Conservation (phyloP, 2,888 invertebrate genomes). For the Agrochola litura region DNA sequence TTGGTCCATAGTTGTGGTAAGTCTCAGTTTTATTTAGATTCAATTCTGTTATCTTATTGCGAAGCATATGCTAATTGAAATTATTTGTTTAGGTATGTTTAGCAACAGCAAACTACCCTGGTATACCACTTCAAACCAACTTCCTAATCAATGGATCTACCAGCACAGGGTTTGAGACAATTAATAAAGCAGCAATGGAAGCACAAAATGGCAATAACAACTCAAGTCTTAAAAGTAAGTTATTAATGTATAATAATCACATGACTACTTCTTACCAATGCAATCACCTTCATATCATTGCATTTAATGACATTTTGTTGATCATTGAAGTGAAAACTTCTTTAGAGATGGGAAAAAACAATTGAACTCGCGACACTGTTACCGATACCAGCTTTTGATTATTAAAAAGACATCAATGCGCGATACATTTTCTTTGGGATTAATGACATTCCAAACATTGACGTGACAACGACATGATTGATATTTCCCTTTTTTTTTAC, state of each 20-base stretch:
- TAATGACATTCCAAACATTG: too few relatives aligned
- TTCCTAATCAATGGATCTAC: constrained; percentile 82
- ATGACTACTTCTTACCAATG: background rate
- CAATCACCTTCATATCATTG: background rate
- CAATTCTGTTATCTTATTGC: background rate
- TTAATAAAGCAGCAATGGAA: constrained; percentile 77
- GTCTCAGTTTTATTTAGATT: constrained; percentile 69
- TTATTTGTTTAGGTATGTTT: constrained; percentile 90
- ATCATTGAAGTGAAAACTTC: background rate
- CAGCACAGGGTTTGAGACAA: constrained; percentile 68
- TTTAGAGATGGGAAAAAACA: too few relatives aligned
- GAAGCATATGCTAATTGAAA: background rate
- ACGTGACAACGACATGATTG: too few relatives aligned
- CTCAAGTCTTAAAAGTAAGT: constrained; percentile 80
- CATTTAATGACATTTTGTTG: background rate
- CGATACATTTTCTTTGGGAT: too few relatives aligned
- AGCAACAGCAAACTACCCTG: constrained; percentile 95
- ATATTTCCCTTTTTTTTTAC: too few relatives aligned
- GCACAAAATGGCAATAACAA: constrained; percentile 74
- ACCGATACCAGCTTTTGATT: too few relatives aligned
- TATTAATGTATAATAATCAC: background rate
- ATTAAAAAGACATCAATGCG: too few relatives aligned
- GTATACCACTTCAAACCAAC: constrained; percentile 87
- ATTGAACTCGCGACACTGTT: too few relatives aligned
- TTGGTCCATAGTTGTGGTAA: constrained; percentile 96